These are phyloP conservation scores for Brachyptera risi DNA, from an alignment of 2,888 invertebrate genomes.

Conservation along the genomic window DNA sequence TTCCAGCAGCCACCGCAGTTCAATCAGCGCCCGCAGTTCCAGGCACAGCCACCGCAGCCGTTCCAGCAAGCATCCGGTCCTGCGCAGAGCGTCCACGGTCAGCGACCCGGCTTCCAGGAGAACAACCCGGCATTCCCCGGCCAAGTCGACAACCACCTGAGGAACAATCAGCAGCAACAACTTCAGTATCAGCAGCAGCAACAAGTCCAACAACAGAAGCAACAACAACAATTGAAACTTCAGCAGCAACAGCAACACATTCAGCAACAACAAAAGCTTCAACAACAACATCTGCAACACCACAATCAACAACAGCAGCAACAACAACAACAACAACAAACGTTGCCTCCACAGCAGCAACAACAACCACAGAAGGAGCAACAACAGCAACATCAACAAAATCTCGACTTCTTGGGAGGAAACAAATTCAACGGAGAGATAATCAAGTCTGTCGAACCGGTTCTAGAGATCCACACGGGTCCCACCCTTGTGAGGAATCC, in stretches of 20 bases:
- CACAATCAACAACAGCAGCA: conserved; percentile 41
- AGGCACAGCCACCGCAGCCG: conserved; percentile 26
- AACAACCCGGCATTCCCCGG: conserved; percentile 15
- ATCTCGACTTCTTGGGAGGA: conserved; percentile 8
- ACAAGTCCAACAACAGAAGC: conserved; percentile 29
- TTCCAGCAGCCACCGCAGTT: conserved; percentile 37
- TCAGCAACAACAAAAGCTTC: conserved; percentile 34
- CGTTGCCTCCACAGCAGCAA: conserved; percentile 37
- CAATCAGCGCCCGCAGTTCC: conserved; percentile 24
- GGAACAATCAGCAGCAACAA: conserved; percentile 32
- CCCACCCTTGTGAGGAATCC: not conserved
- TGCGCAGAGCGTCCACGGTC: conserved; percentile 21
- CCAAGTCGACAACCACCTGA: conserved; percentile 32
- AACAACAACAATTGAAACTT: conserved; percentile 26
- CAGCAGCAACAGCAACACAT: conserved; percentile 32
- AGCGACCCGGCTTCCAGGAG: conserved; percentile 20
- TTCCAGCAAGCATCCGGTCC: conserved; percentile 25
- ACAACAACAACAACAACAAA: conserved; percentile 23
- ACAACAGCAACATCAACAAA: conserved; percentile 42
- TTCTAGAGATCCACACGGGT: conserved; percentile 56
- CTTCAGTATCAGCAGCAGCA: conserved; percentile 29
- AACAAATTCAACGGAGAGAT: conserved; percentile 54
- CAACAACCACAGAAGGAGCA: conserved; percentile 40
- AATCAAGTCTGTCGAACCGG: conserved; percentile 65
- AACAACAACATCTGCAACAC: conserved; percentile 35